A percentile compares a stretch with the other conserved stretches of the same genome.
phyloP scores from a whole-genome alignment of 2,113 vertebrate genomes.

The Sylvia atricapilla region DNA sequence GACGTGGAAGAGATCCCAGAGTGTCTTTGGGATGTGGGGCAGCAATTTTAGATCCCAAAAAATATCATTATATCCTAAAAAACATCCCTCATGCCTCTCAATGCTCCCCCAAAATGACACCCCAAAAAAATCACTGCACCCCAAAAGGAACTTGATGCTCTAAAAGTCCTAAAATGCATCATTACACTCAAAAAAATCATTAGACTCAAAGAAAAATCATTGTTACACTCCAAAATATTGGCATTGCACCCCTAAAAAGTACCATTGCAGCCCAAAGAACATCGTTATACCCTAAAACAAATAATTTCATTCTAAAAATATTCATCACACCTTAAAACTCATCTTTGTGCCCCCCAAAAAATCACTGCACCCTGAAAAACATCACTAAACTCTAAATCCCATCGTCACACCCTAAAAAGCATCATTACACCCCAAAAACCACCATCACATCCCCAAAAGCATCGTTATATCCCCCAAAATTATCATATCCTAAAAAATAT shows the following conservation, averaged over 20 bases:
- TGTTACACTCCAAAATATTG: accelerated
- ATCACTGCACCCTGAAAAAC: background rate
- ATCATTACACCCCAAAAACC: background rate
- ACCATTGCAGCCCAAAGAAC: background rate
- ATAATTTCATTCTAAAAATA: background rate
- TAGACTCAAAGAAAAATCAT: background rate
- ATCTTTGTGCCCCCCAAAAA: no score
- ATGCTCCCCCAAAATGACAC: accelerated
- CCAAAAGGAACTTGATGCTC: background rate
- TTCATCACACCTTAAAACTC: background rate
- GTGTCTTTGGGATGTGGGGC: accelerated
- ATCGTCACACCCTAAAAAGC: background rate
- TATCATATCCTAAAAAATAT: background rate
- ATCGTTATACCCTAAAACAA: background rate
- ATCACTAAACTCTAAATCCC: background rate
- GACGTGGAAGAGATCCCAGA: background rate
- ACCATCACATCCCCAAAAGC: background rate
- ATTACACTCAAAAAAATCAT: background rate
- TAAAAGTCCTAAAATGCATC: background rate
- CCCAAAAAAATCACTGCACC: background rate
- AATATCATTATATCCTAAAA: accelerated
- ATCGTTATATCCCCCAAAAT: no score
- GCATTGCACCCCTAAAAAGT: background rate
- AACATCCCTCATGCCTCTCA: background rate
- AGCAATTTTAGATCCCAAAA: background rate